Conservation (phyloP, 2,113 vertebrate species). For the Gorilla gorilla region DNA sequence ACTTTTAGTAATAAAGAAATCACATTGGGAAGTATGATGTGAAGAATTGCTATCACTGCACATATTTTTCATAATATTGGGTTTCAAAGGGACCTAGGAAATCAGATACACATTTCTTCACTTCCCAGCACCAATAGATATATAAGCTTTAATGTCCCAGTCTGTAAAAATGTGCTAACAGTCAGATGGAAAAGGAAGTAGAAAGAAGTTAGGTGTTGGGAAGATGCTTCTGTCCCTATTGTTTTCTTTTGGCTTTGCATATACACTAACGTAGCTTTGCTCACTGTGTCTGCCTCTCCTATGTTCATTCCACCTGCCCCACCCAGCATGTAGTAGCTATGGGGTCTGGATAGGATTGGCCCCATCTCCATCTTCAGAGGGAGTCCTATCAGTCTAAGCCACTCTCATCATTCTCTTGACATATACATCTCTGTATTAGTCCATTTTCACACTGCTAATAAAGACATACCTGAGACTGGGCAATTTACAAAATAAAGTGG, state of each 20-base stretch:
- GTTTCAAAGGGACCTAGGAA: neutral
- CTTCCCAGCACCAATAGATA: neutral
- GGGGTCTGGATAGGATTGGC: neutral
- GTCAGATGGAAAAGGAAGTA: neutral
- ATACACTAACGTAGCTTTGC: neutral
- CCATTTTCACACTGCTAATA: too few species aligned
- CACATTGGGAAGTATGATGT: neutral
- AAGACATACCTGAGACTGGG: too few species aligned
- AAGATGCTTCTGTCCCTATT: neutral
- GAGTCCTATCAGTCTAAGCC: neutral
- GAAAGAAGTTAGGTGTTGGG: too few species aligned
- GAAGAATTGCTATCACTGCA: neutral
- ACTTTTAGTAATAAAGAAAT: neutral
- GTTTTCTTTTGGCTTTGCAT: accelerated
- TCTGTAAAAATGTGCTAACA: neutral
- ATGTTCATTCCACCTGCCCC: too few species aligned
- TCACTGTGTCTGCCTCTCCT: neutral
- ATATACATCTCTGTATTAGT: neutral
- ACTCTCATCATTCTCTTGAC: neutral
- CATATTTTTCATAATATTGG: neutral
- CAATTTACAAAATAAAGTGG: too few species aligned
- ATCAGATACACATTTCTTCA: neutral
- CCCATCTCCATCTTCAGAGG: neutral
- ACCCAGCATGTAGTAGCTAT: accelerated
- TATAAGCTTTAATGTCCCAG: neutral